Percentiles rank a stretch among this genome's conserved stretches.
phyloP scores from a whole-genome alignment of 2,797 vertebrate species.

The Nyctalus aviator region DNA sequence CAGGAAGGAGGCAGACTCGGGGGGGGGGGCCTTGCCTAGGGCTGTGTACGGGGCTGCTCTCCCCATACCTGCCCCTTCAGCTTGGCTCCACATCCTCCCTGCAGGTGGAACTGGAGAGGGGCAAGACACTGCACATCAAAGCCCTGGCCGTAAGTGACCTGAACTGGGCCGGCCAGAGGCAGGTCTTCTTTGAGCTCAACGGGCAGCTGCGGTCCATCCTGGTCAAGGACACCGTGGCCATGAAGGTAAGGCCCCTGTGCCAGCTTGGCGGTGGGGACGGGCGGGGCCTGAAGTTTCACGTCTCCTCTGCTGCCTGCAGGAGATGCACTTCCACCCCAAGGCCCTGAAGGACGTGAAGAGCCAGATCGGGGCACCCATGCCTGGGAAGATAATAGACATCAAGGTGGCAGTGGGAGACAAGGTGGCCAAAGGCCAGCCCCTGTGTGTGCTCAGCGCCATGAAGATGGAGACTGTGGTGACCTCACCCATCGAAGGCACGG shows the following conservation, averaged over 20 bases:
- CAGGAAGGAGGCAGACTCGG: too few relatives aligned
- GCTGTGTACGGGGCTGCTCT: background rate
- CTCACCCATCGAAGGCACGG: conserved; percentile 91
- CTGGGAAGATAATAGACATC: conserved; percentile 95
- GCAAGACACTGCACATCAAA: conserved; percentile 97
- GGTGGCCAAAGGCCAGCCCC: conserved; percentile 94
- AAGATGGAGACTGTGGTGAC: conserved; percentile 99
- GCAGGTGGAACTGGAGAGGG: conserved; percentile 96
- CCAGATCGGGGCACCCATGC: conserved; percentile 97
- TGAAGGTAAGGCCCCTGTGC: conserved; percentile 90
- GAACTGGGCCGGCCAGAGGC: conserved; percentile 95
- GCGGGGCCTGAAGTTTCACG: background rate
- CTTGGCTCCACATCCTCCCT: background rate
- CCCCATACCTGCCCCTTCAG: rapidly evolving
- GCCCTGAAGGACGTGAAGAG: conserved; percentile 95
- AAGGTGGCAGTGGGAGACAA: conserved; percentile 91
- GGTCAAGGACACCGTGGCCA: conserved; percentile 94
- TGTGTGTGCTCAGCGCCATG: conserved; percentile 98
- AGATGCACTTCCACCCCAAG: conserved; percentile 98
- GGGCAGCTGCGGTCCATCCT: conserved; percentile 96
- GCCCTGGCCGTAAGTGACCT: conserved; percentile 96
- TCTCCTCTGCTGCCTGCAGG: conserved; percentile 84
- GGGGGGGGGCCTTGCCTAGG: background rate
- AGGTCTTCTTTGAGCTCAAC: conserved; percentile 98
- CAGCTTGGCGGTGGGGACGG: background rate